Base-by-base conservation (phyloP, 2,113 vertebrate genomes). In the Ochotona princeps region DNA sequence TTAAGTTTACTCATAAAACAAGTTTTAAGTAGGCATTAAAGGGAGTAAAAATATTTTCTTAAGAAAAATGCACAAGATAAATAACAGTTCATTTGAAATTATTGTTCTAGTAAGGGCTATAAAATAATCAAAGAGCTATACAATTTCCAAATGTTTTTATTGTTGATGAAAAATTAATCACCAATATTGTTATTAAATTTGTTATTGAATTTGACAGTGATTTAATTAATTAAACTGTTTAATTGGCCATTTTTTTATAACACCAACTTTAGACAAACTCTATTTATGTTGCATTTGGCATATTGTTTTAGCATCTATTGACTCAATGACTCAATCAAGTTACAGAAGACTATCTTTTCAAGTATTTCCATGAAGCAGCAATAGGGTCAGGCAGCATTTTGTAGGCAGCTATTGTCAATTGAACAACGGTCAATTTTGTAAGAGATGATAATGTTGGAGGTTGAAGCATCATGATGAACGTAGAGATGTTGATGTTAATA, bases 141-240 rank as follows among this genome's bases (percentile, higher is more conserved):
- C 2, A 63, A 49, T 32, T 28, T 32, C 80, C 87, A 11, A 94
- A 69, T 61, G 6, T 74, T 97, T 95, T 9, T 35, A 90, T 91
- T 38, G 92, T 96, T 97, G 91, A 95, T 93, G 23, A 92, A 97
- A 61, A 57, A 91, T 32, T 93, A 94, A 54, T 15, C 93, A 78
- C 26, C 75, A 95, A 85, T 80, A 63, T 20, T 75, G 28, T 25
- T 70, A 30, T 96, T 96, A 91, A 84, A 86, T 96, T 28, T 91
- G 54, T 92, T 83, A 49, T 61, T 90, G 96, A 94, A 89, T 95
- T 38, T 87, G 30, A 88, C 82, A 87, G 47, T 25, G 79, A 93
- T 96, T 96, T 88, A 95, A 61, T 6, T 44, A 44, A 44, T 92
- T 95, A 51, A 73, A 87, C 91, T 90, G 85, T 23, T 57, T 96